Conservation (phyloP, 1,140 invertebrate species). For the Riptortus pedestris region DNA sequence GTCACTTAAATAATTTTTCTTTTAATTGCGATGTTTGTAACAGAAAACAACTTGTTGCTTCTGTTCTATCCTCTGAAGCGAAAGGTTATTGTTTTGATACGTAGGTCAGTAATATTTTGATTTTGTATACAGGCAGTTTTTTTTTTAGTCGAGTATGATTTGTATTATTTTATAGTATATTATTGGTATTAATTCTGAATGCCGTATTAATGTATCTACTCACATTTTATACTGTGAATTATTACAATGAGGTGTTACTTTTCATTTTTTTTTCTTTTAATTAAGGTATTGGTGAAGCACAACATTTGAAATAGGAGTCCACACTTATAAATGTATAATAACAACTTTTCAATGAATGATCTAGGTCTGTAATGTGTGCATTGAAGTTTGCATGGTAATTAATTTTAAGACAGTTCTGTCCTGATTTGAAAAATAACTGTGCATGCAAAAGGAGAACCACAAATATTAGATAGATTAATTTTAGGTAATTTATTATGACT, state of each 20-base stretch:
- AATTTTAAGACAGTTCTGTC: too few species aligned
- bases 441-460: too few species aligned
- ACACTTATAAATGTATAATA: slow-evolving; percentile 15
- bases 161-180: too few species aligned
- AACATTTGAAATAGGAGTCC: neutral
- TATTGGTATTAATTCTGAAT: too few species aligned
- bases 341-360: slow-evolving; percentile 9
- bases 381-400: neutral
- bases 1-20: neutral
- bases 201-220: too few species aligned
- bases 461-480: too few species aligned
- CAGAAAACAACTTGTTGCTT: slow-evolving; percentile 11
- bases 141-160: too few species aligned
- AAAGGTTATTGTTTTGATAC: slow-evolving; percentile 8
- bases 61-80: neutral
- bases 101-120: too few species aligned
- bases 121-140: too few species aligned
- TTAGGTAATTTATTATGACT: too few species aligned
- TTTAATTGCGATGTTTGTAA: neutral
- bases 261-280: neutral
- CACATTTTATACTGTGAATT: neutral
- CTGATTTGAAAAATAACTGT: too few species aligned
- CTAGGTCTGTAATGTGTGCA: slow-evolving; percentile 10
- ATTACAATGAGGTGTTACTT: too few species aligned
- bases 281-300: neutral